Percentiles rank a stretch among this genome's conserved stretches.
Evolutionary conservation across 2,113 vertebrate species (phyloP).

Genomic region (human (Homo sapiens)): DNA sequence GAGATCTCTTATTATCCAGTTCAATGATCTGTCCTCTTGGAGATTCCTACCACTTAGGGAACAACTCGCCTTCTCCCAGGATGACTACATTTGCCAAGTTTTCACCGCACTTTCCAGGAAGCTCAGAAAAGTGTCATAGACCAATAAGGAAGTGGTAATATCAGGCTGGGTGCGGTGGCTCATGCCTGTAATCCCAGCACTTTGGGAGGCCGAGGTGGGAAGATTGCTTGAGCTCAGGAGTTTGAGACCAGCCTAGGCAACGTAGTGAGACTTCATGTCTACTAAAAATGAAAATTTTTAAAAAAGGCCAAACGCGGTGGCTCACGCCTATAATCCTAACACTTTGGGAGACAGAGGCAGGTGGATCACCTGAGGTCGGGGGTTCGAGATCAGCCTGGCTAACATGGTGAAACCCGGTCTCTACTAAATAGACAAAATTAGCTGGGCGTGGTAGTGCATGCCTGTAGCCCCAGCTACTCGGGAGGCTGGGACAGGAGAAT

Average conservation of each 20-base stretch:
- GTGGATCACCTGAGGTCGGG: no score
- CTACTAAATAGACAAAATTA: no score
- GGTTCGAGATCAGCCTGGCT: no score
- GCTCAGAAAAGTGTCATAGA: not conserved
- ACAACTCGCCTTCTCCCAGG: not conserved
- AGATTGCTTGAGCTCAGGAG: not conserved
- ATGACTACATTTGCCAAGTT: not conserved
- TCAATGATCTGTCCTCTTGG: not conserved
- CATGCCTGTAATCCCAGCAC: not conserved
- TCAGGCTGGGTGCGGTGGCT: not conserved
- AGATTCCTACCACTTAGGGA: not conserved
- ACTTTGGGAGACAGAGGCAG: no score
- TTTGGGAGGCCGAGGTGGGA: not conserved
- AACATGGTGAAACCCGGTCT: no score
- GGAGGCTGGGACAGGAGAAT: no score
- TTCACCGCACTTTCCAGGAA: not conserved
- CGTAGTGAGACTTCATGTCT: not conserved
- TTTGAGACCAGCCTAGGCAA: not conserved
- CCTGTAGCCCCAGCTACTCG: no score
- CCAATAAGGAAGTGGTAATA: no score
- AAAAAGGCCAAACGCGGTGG: rapidly evolving
- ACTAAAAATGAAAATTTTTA: not conserved
- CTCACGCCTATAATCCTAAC: no score
- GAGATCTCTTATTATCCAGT: not conserved
- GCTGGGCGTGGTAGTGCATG: no score